Evolutionary conservation across 2,797 vertebrate species (phyloP), one percentile per base, ranked within the genome.

Genomic region (Melanotaenia trifasciata): DNA sequence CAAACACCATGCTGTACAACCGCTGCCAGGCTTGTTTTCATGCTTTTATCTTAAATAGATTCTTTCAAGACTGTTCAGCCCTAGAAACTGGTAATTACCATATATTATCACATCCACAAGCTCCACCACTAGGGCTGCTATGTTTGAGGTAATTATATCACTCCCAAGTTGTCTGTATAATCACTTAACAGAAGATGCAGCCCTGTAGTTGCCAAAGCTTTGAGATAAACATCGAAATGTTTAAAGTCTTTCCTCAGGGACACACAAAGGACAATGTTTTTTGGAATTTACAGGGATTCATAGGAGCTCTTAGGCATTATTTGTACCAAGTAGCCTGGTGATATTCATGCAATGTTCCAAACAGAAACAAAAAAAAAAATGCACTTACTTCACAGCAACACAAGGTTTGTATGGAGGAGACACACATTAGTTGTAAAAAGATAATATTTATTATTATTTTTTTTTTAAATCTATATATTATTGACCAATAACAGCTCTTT

Each of bases 61-160:
- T 89, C 84, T 87, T 89, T 88, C 85, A 88, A 90, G 90, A 92
- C 85, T 86, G 84, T 90, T 89, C 84, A 90, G 88, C 84, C 90
- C 83, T 77, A 85, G 91, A 91, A 93, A 91, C 79, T 71, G 74
- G 87, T 88, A 94, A 94, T 94, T 93, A 93, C 90, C 91, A 92
- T 92, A 93, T 91, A 94, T 94, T 94, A 94, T 93, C 91, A 90
- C 90, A 86, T 94, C 89, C 92, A 87, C 88, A 81, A 85, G 89
- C 87, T 82, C 47, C 79, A 79, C 80, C 72, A 76, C 74, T 74
- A 67, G 91, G 90, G 92, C 81, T 84, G 90, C 87, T 89, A 86
- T 92, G 85, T 90, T 92, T 90, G 88, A 93, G 87, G 92, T 93
- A 92, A 94, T 94, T 94, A 94, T 91, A 91, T 89, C 87, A 88